Evolutionary conservation across 2,113 vertebrate genomes (phyloP), one percentile per base, ranked within the genome.

Genomic region (Hippocampus guttulatus): DNA sequence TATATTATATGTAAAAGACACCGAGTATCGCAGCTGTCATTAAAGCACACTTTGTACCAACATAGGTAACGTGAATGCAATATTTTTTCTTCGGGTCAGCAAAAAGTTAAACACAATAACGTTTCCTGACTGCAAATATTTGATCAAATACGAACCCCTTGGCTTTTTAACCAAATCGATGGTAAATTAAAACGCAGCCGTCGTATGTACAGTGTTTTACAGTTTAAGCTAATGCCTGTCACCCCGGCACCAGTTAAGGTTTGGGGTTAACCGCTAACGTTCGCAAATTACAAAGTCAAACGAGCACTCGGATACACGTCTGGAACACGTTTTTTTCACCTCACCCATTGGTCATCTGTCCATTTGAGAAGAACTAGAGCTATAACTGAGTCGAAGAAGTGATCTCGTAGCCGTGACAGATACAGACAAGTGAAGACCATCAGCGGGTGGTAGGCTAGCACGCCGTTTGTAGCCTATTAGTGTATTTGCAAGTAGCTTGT

Each of bases 281-380:
- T 80, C 78, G 64, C 75, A 64, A 43, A 79, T 78, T 66, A 73
- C 30, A 68, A 76, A 85, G 79, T 87, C 76, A 63, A 67, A 67
- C 72, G 65, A 47, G 51, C 30, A 62, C 20, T 20, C 60, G 23
- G 63, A 65, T 45, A 74, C 18, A 70, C 43, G 43, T 76, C 64
- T 61, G 8, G 10, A 27, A 67, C 41, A 25, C 25, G n/a, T 23
- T 15, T 43, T 61, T 47, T 40, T 73, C 52, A 38, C 5, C 55
- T 58, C 71, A 58, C 30, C n/a, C 69, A 45, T 66, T 41, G 65
- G n/a, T 33, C 14, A 5, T 55, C 27, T n/a, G 23, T 38, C 27
- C 54, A 4, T 64, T 43, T 57, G 16, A 16, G 10, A 18, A 30
- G 18, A 66, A 5, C 9, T 38, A 6, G n/a, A 45, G 23, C 2